Percentiles rank a stretch among this genome's conserved stretches.
These are phyloP conservation scores for Rhadina sibilatrix DNA, from an alignment of 2,113 vertebrate species.

Conservation along the genomic window DNA sequence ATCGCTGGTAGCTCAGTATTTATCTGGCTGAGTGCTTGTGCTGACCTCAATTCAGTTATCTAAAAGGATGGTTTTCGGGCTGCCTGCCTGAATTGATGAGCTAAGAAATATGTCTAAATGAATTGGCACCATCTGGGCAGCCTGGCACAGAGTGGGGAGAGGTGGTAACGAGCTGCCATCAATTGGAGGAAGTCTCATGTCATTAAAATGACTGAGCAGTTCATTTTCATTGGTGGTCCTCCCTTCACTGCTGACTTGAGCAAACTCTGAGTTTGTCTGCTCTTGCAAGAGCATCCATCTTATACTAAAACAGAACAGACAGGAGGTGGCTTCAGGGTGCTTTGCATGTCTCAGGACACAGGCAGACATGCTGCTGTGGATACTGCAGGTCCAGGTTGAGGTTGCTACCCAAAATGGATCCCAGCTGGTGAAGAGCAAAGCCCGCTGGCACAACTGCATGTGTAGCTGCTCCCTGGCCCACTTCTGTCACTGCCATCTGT, in stretches of 20 bases:
- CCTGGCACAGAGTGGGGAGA: not conserved
- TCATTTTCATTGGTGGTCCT: conserved; percentile 5
- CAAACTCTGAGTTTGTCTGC: not conserved
- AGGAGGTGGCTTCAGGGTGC: not conserved
- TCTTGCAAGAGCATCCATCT: not conserved
- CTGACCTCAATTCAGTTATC: conserved; percentile 60
- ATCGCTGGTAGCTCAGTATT: not conserved
- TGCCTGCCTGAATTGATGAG: conserved; percentile 50
- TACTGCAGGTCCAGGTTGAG: not conserved
- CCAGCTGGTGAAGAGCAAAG: not conserved
- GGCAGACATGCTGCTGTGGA: not conserved
- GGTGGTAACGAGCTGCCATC: conserved; percentile 51
- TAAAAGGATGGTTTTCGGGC: conserved; percentile 31
- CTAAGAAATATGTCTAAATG: conserved; percentile 58
- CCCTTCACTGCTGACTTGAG: not conserved
- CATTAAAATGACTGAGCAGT: conserved; percentile 31
- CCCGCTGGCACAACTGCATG: not conserved
- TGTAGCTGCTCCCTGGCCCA: conserved; percentile 2
- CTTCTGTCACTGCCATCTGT: conserved; percentile 31
- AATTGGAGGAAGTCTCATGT: not conserved
- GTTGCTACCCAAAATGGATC: not conserved
- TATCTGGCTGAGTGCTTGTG: not conserved
- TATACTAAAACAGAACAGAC: not conserved
- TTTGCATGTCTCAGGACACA: not conserved
- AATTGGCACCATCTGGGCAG: conserved; percentile 63